Base-by-base conservation (phyloP, 2,888 invertebrate genomes). In the Escarpia spicata region DNA sequence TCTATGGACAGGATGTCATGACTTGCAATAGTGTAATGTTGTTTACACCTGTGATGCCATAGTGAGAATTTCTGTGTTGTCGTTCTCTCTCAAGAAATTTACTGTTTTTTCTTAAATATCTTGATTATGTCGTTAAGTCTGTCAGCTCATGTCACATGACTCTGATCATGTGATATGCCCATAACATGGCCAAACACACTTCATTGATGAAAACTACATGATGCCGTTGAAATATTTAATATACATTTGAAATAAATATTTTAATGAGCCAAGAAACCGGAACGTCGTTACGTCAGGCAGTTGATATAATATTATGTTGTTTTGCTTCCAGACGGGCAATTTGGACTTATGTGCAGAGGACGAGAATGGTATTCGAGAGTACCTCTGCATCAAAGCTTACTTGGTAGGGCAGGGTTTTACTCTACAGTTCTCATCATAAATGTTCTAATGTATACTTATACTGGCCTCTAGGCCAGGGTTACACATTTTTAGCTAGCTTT, bases 361-460 rank as follows among this genome's bases (percentile, higher is more conserved):
- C 97, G 97, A 94, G 96, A 97, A 96, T 94, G 97, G 96, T 92
- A 96, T 99, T 92, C 97, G 98, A 94, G 99, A 99, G 96, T 98
- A 98, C 96, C 97, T 99, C 60, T 98, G 99, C 96, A 97, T 98
- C 95, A 98, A 98, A 96, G 97, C 98, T 0, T 99, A 99, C 96
- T 97, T 99, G 94, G 97, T 97, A 94, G 94, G 95, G 93, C 43
- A 58, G 43, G 44, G 43, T 60, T 60, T 43, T 58, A 45, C 43
- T 58, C 9, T 92, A 10, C 31, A 31, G 92, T 92, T 37, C 91
- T 19, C 12, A 12, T 52, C 12, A 12, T 52, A 52, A 52, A 52
- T 52, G 52, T 52, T 4, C 75, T 26, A n/a, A 26, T 6, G 3
- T 75, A 75, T 19, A 6, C 19, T 75, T 19, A 6, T n/a, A 75